phyloP scores from a whole-genome alignment of 2,888 invertebrate genomes.

The Drosophila putrida region DNA sequence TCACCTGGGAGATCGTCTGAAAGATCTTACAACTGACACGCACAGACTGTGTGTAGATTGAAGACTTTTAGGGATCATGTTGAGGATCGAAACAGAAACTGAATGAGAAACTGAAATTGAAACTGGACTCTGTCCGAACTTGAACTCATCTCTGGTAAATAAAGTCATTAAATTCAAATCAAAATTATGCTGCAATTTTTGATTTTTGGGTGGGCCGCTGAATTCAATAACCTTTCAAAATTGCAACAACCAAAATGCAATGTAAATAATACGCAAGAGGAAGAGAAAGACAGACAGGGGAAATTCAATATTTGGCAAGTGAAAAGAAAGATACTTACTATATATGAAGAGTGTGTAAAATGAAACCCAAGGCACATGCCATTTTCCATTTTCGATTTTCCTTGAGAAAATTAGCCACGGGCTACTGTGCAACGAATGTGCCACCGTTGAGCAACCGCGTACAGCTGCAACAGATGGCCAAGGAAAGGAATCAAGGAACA shows the following conservation, averaged over 20 bases:
- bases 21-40: constrained; percentile 24
- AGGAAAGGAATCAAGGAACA: not conserved
- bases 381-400: constrained; percentile 18
- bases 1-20: not conserved
- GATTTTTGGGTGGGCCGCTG: constrained; percentile 70
- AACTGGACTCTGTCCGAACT: not conserved
- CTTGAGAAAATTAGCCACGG: constrained; percentile 49
- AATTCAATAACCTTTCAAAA: constrained; percentile 64
- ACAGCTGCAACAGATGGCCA: constrained; percentile 66
- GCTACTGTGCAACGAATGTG: constrained; percentile 43
- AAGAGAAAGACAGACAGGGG: not conserved
- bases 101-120: not conserved
- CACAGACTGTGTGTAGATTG: constrained; percentile 12
- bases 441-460: constrained; percentile 69
- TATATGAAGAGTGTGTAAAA: constrained; percentile 24
- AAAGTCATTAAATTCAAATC: constrained; percentile 80
- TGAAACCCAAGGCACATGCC: constrained; percentile 67
- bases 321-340: not conserved
- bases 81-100: not conserved
- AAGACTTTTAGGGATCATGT: not conserved
- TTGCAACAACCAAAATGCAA: constrained; percentile 25
- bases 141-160: constrained; percentile 44
- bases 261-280: constrained; percentile 34
- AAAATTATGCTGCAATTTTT: constrained; percentile 74
- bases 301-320: constrained; percentile 38